A percentile compares a stretch with the other conserved stretches of the same genome.
phyloP scores from a whole-genome alignment of 1,140 invertebrate genomes.

The Drosophila sp. region DNA sequence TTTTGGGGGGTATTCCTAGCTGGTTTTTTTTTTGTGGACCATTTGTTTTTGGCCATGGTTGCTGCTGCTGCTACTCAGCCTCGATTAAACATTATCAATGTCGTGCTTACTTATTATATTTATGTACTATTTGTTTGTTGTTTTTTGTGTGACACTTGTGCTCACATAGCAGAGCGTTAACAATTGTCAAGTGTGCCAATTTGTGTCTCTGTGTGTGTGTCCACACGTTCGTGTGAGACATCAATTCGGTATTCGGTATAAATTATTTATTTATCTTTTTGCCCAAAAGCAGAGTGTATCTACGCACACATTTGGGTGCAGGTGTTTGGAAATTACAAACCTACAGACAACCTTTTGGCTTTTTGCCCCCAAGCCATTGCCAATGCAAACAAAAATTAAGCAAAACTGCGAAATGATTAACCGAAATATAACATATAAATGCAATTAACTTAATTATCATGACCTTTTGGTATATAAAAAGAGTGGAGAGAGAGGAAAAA shows the following conservation, averaged over 20 bases:
- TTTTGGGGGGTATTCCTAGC: conserved; percentile 39
- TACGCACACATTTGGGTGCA: conserved; percentile 44
- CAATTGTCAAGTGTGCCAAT: conserved; percentile 64
- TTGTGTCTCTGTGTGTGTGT: conserved; percentile 42
- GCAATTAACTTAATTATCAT: conserved; percentile 41
- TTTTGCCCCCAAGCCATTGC: conserved; percentile 24
- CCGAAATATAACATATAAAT: conserved; percentile 31
- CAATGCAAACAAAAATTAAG: conserved; percentile 3
- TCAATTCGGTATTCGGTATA: conserved; percentile 28
- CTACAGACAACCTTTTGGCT: conserved; percentile 54
- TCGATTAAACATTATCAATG: conserved; percentile 71
- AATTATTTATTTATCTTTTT: not conserved
- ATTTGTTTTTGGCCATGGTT: conserved; percentile 50
- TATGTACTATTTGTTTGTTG: not conserved
- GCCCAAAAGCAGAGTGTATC: conserved; percentile 34
- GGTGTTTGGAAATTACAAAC: conserved; percentile 59
- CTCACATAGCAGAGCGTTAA: conserved; percentile 51
- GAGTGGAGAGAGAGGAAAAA: not conserved
- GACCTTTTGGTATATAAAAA: conserved; percentile 30
- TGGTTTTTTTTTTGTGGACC: conserved; percentile 34
- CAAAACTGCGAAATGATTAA: conserved; percentile 13
- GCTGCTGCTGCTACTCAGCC: conserved; percentile 32
- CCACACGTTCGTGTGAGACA: not conserved
- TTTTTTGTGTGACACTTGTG: conserved; percentile 63
- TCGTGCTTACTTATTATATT: conserved; percentile 37